Percentiles rank a stretch among this genome's conserved stretches.
Evolutionary conservation across 1,140 invertebrate genomes (phyloP).

Genomic region (Mycetomoellerius zeteki): DNA sequence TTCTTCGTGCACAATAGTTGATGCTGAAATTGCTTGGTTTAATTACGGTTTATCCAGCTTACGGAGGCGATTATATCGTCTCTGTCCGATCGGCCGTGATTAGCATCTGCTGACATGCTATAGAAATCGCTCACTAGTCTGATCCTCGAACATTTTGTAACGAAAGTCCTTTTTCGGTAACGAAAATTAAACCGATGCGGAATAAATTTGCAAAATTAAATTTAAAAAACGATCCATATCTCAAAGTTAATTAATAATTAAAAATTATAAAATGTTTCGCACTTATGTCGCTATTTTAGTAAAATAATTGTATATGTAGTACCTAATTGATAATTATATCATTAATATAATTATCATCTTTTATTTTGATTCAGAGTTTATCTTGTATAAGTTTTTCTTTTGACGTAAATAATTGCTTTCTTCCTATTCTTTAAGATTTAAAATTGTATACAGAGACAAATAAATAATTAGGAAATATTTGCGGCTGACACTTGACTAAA

Average conservation of each 20-base stretch:
- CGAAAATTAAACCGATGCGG: background rate
- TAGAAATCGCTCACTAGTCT: constrained; percentile 4
- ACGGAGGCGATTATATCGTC: constrained; percentile 43
- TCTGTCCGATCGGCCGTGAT: constrained; percentile 32
- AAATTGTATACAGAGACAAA: background rate
- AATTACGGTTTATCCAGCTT: constrained; percentile 39
- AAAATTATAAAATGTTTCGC: background rate
- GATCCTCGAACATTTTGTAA: constrained; percentile 43
- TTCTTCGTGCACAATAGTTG: constrained; percentile 50
- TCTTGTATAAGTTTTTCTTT: background rate
- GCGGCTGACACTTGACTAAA: constrained; percentile 42
- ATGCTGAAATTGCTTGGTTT: constrained; percentile 48
- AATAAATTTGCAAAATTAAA: background rate
- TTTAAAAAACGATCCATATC: background rate
- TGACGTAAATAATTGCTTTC: background rate
- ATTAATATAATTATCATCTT: constrained; percentile 1
- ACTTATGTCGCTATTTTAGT: background rate
- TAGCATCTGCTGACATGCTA: constrained; percentile 37
- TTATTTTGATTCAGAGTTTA: background rate
- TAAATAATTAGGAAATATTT: constrained; percentile 8
- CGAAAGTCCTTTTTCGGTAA: background rate
- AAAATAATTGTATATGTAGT: background rate
- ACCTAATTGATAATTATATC: background rate
- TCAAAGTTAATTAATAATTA: constrained; percentile 11
- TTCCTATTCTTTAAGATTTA: background rate